Evolutionary conservation across 2,113 vertebrate species (phyloP).

Genomic region (Siphamia tubifer): DNA sequence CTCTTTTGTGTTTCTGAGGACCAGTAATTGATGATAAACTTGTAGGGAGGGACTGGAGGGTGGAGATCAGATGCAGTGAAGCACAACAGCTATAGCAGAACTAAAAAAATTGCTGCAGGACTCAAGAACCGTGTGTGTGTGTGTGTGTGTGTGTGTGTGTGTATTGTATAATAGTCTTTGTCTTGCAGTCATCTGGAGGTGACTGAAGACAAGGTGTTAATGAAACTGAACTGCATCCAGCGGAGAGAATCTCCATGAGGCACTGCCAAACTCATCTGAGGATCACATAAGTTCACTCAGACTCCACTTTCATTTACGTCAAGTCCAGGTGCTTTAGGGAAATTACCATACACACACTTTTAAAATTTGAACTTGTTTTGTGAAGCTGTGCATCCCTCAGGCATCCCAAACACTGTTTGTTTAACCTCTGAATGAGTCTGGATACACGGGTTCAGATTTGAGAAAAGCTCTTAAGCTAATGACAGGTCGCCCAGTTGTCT

Average conservation of each 20-base stretch:
- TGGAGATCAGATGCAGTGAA: slow-evolving; percentile 21
- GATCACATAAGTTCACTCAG: slow-evolving; percentile 5
- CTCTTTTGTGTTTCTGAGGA: slow-evolving; percentile 5
- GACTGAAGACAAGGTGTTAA: slow-evolving; percentile 48
- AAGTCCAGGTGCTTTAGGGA: neutral
- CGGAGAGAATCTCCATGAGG: slow-evolving; percentile 27
- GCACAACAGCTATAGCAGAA: slow-evolving; percentile 15
- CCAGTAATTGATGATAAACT: slow-evolving; percentile 69
- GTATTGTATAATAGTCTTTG: neutral
- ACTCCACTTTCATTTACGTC: slow-evolving; percentile 14
- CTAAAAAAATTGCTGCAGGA: slow-evolving; percentile 27
- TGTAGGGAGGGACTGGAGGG: slow-evolving; percentile 36
- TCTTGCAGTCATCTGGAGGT: slow-evolving; percentile 46
- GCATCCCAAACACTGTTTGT: too few species aligned
- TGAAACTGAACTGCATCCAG: slow-evolving; percentile 52
- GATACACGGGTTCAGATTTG: too few species aligned
- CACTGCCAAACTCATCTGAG: slow-evolving; percentile 1
- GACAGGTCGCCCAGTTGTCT: too few species aligned
- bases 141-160: neutral
- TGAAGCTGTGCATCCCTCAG: too few species aligned
- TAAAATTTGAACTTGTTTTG: too few species aligned
- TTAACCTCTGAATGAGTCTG: too few species aligned
- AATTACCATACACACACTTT: neutral
- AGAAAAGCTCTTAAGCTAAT: too few species aligned
- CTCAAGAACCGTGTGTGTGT: slow-evolving; percentile 9